Evolutionary conservation across 2,797 vertebrate genomes (phyloP).

Genomic region (Enteromius anoplus): DNA sequence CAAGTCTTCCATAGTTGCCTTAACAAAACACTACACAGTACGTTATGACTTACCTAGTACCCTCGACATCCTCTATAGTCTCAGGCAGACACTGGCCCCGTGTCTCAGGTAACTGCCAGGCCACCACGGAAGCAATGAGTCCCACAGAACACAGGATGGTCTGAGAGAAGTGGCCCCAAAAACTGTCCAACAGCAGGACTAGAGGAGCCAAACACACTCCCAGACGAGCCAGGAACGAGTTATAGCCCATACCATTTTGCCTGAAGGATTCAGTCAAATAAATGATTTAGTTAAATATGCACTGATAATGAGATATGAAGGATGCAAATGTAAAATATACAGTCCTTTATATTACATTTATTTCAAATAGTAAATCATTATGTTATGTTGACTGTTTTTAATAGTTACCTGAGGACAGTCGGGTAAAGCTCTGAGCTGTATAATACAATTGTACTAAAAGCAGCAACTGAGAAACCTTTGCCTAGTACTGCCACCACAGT

Average conservation of each 20-base stretch:
- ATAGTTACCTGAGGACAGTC: slow-evolving; percentile 86
- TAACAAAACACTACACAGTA: background rate
- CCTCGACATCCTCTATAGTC: slow-evolving; percentile 85
- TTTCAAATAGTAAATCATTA: background rate
- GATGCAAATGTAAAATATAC: background rate
- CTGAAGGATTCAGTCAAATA: slow-evolving; percentile 61
- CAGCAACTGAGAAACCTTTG: slow-evolving; percentile 83
- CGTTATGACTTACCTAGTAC: slow-evolving; percentile 61
- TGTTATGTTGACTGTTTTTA: background rate
- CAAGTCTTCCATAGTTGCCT: background rate
- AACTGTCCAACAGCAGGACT: slow-evolving; percentile 77
- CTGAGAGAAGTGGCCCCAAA: slow-evolving; percentile 82
- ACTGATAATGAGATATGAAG: background rate
- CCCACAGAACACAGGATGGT: slow-evolving; percentile 72
- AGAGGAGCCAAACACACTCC: slow-evolving; percentile 78
- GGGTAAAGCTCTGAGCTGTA: slow-evolving; percentile 89
- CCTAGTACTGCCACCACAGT: slow-evolving; percentile 79
- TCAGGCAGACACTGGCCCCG: slow-evolving; percentile 78
- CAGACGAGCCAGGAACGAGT: slow-evolving; percentile 74
- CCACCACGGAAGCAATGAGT: slow-evolving; percentile 69
- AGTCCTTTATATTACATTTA: background rate
- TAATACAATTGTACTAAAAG: slow-evolving; percentile 81
- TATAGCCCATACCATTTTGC: slow-evolving; percentile 81
- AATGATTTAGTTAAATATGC: background rate
- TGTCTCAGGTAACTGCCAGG: slow-evolving; percentile 82